A percentile compares a stretch with the other conserved stretches of the same genome.
Evolutionary conservation across 2,113 vertebrate genomes (phyloP).

Genomic region (Sylvietta virens): DNA sequence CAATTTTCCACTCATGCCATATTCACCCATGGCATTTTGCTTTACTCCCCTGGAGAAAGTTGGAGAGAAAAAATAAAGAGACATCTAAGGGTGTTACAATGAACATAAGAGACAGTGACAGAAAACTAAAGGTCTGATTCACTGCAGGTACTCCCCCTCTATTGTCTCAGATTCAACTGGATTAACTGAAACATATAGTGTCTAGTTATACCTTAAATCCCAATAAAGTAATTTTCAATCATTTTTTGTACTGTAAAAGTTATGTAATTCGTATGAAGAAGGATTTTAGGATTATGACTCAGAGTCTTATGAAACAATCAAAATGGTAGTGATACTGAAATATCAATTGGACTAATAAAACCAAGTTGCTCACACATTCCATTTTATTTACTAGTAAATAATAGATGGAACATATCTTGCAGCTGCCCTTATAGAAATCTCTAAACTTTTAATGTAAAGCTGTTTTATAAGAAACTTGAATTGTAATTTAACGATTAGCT

Average conservation of each 20-base stretch:
- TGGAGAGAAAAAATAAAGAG: not conserved
- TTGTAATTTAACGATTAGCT: not conserved
- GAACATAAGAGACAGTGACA: not conserved
- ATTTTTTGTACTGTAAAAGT: not conserved
- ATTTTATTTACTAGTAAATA: not conserved
- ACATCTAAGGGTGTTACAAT: not conserved
- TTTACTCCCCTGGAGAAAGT: not conserved
- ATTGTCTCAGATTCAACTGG: not conserved
- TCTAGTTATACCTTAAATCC: not conserved
- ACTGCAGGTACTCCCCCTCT: not conserved
- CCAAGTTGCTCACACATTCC: not conserved
- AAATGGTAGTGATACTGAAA: not conserved
- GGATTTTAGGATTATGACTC: not conserved
- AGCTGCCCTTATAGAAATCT: not conserved
- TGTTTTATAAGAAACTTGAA: not conserved
- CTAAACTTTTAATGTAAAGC: not conserved
- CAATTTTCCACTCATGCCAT: not conserved
- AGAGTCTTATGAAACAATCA: not conserved
- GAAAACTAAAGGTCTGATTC: not conserved
- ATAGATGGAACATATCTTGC: not conserved
- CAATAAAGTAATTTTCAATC: not conserved
- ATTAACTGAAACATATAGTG: not conserved
- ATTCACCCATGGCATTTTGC: not conserved
- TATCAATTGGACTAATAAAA: conserved; percentile 12
- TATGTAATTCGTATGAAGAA: not conserved